phyloP scores from a whole-genome alignment of 2,888 invertebrate species.

The Epicampocera succincta region DNA sequence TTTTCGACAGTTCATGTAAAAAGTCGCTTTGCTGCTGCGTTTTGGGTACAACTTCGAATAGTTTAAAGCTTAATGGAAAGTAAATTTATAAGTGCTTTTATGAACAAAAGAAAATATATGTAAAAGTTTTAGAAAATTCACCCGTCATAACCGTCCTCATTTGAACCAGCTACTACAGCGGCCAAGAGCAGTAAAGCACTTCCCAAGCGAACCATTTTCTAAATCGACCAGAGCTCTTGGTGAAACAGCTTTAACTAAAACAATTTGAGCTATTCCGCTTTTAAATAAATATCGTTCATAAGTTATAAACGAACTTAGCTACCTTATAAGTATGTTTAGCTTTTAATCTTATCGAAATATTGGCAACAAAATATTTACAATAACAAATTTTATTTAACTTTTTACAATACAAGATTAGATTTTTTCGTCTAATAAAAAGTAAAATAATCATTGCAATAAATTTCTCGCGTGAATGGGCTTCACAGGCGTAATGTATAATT shows the following conservation, averaged over 20 bases:
- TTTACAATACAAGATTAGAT: no score
- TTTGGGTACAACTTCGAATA: slow-evolving; percentile 74
- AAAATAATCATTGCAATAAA: no score
- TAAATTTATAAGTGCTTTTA: background rate
- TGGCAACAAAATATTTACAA: no score
- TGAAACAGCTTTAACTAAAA: slow-evolving; percentile 34
- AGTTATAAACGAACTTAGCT: no score
- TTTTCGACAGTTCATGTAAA: slow-evolving; percentile 70
- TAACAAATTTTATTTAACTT: no score
- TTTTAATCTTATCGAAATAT: no score
- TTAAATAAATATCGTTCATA: background rate
- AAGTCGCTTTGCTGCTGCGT: slow-evolving; percentile 70
- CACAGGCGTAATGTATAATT: no score
- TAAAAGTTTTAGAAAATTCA: slow-evolving; percentile 36
- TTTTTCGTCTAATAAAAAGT: no score
- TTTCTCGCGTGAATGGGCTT: no score
- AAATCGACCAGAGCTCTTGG: background rate
- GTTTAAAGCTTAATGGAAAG: slow-evolving; percentile 73
- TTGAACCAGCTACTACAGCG: slow-evolving; percentile 42
- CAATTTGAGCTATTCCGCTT: background rate
- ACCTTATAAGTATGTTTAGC: no score
- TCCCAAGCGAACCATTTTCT: slow-evolving; percentile 70
- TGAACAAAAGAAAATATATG: background rate
- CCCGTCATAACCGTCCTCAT: slow-evolving; percentile 70
- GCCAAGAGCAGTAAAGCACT: slow-evolving; percentile 70